A percentile compares a stretch with the other conserved stretches of the same genome.
phyloP scores from a whole-genome alignment of 2,888 invertebrate species.

The Eupelmus urozonus region DNA sequence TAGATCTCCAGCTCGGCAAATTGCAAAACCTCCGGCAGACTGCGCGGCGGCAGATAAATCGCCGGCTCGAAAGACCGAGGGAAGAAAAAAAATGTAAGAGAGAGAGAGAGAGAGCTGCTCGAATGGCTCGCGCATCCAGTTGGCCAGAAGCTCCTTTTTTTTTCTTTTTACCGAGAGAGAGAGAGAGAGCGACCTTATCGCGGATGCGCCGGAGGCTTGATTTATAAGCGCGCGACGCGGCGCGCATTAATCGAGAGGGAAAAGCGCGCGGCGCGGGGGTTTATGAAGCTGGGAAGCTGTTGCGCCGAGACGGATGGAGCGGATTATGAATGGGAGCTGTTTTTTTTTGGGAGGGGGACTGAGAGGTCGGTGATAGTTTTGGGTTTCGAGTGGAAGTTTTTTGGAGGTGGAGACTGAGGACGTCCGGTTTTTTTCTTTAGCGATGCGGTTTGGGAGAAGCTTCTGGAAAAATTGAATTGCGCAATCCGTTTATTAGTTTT shows the following conservation, averaged over 20 bases:
- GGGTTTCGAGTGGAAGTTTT: neutral
- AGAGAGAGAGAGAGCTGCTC: neutral
- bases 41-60: conserved; percentile 48
- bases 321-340: neutral
- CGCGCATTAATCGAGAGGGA: conserved; percentile 43
- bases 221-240: conserved; percentile 43
- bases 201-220: conserved; percentile 35
- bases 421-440: conserved; percentile 19
- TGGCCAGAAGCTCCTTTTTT: neutral
- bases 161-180: neutral
- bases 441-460: too few species aligned
- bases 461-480: too few species aligned
- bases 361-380: too few species aligned
- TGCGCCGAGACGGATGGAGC: neutral
- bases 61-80: conserved; percentile 7
- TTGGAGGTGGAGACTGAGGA: neutral
- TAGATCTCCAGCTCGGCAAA: conserved; percentile 43
- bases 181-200: conserved; percentile 48
- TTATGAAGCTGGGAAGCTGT: conserved; percentile 13
- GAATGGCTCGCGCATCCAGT: neutral
- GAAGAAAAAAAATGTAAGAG: neutral
- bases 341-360: neutral
- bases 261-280: conserved; percentile 20
- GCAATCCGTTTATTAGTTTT: too few species aligned
- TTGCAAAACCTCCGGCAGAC: conserved; percentile 39